Percentiles rank a stretch among this genome's conserved stretches.
These are phyloP conservation scores for Melinaea marsaeus DNA, from an alignment of 2,888 invertebrate species.

Conservation along the genomic window DNA sequence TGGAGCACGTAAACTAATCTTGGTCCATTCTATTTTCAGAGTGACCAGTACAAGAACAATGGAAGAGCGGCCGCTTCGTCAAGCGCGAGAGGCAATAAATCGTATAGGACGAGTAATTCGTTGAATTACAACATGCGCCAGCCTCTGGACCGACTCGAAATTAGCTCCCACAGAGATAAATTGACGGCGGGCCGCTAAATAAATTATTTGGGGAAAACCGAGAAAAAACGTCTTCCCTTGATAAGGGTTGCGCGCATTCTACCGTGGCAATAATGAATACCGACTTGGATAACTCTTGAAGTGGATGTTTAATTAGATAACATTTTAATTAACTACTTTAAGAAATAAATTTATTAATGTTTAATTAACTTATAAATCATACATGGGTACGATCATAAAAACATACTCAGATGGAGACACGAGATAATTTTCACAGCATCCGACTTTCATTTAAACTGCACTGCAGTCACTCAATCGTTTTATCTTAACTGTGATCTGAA, in stretches of 20 bases:
- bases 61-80: conserved; percentile 72
- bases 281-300: conserved; percentile 43
- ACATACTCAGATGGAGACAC: conserved; percentile 31
- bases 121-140: conserved; percentile 78
- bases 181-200: conserved; percentile 76
- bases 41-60: conserved; percentile 65
- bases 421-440: conserved; percentile 31
- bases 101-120: conserved; percentile 75
- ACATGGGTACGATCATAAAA: too few species aligned
- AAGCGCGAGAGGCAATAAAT: conserved; percentile 73
- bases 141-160: conserved; percentile 76
- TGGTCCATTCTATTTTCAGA: conserved; percentile 38
- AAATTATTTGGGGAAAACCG: conserved; percentile 78
- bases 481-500: conserved; percentile 35
- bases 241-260: conserved; percentile 72
- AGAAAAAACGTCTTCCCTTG: conserved; percentile 77
- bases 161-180: conserved; percentile 78
- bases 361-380: too few species aligned
- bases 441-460: conserved; percentile 32
- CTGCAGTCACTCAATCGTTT: conserved; percentile 35
- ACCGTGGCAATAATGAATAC: conserved; percentile 70
- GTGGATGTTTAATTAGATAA: conserved; percentile 3
- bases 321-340: conserved; percentile 12
- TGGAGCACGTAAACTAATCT: too few species aligned
- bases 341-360: conserved; percentile 17